Base-by-base conservation (phyloP, 2,797 vertebrate genomes). In the Petrocephalus schoutedeni region DNA sequence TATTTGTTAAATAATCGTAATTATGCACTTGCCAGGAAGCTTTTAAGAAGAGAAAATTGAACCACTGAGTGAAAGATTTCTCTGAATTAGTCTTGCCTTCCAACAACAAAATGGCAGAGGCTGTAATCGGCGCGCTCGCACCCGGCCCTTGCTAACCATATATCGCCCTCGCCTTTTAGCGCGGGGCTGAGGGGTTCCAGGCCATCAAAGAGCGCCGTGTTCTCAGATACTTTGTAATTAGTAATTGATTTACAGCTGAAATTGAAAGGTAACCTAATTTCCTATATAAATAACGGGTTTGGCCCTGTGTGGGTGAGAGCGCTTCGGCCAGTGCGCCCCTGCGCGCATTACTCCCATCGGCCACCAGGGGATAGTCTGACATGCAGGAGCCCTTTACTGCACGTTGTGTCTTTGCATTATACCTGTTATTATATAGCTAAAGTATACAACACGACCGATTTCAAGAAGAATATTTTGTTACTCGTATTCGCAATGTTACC, bases 301-400 rank as follows among this genome's bases (percentile, higher is more conserved):
- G 36, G 71, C 36, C 71, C 71, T 77, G 19, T n/a, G 45, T 19
- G n/a, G 41, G 28, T 9, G 36, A 77, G 36, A 74, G 1, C 14
- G 71, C 19, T 19, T 77, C 16, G 14, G 36, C 36, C 14, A 45
- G 32, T 77, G 16, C n/a, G 53, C 32, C 7, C 86, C 19, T 28
- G 16, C 23, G 82, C 91, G 94, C 91, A 91, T 88, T 93, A 91
- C 91, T 90, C 32, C 83, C 14, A 89, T 59, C 77, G 21, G 53
- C 95, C 95, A 94, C 90, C 90, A 95, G 95, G 94, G 95, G 93
- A 89, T 64, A 92, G 90, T 93, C 91, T 91, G 88, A 67, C 84
- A 86, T 87, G 71, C 90, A 54, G 83, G 36, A 32, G 0, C 84
- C 19, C 45, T 67, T 74, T 58, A 74, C 83, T 41, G 51, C 23